These are phyloP conservation scores for Heliconius erato DNA, from an alignment of 2,888 invertebrate species.

Conservation along the genomic window DNA sequence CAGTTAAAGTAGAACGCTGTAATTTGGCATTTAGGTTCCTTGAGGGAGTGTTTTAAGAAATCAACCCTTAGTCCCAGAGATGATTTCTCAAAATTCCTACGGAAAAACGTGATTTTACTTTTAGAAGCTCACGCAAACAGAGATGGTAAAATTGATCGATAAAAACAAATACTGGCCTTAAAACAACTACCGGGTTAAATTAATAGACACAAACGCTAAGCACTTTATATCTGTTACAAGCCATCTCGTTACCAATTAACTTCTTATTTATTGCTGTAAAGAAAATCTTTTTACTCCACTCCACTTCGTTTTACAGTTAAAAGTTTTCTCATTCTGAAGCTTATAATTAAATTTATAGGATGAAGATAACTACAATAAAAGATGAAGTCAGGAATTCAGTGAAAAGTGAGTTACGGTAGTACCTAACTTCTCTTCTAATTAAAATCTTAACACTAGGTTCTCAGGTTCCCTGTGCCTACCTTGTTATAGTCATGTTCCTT, in stretches of 20 bases:
- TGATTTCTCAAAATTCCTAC: no score
- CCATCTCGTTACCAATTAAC: constrained; percentile 7
- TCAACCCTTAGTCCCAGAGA: no score
- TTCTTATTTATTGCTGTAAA: constrained; percentile 8
- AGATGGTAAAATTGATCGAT: background rate
- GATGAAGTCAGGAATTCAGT: background rate
- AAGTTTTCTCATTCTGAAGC: background rate
- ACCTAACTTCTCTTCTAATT: no score
- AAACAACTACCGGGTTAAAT: background rate
- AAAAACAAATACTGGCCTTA: background rate
- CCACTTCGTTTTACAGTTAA: constrained; percentile 2
- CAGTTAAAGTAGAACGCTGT: no score
- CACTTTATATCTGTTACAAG: background rate
- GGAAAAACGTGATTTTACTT: no score
- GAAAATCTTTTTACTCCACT: background rate
- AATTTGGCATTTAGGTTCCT: no score
- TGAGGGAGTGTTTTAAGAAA: no score
- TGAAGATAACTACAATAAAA: background rate
- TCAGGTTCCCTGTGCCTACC: no score
- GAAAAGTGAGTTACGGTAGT: no score
- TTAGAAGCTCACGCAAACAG: no score
- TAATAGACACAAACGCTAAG: background rate
- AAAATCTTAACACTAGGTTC: no score
- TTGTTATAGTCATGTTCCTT: no score
- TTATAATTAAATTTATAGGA: background rate